A percentile compares a stretch with the other conserved stretches of the same genome.
Conservation (phyloP, 1,140 invertebrate genomes). For the Temnothorax curvispinosus region DNA sequence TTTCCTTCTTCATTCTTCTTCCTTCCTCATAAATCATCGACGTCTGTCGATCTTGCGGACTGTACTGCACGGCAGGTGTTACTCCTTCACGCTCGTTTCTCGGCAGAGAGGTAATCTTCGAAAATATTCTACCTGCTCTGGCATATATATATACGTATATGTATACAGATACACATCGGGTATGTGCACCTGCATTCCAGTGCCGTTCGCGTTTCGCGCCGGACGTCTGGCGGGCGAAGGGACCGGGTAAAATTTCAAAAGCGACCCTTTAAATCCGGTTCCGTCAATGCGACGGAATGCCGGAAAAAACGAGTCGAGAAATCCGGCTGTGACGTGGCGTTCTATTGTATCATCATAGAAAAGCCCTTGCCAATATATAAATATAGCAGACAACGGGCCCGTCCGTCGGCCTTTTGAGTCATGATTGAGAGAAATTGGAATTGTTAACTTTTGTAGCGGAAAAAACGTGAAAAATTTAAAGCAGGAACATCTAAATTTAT, state of each 20-base stretch:
- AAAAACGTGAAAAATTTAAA: neutral
- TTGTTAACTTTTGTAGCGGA: neutral
- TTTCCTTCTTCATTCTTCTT: neutral
- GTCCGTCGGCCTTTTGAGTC: neutral
- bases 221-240: neutral
- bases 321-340: neutral
- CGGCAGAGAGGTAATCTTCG: constrained; percentile 22
- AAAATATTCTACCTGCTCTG: constrained; percentile 57
- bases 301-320: neutral
- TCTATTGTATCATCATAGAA: neutral
- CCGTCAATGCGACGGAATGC: neutral
- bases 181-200: constrained; percentile 42
- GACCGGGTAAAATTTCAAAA: constrained; percentile 7
- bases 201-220: neutral
- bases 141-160: neutral
- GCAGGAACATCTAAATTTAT: neutral
- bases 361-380: neutral
- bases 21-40: neutral
- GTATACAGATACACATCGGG: neutral
- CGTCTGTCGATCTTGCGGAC: neutral
- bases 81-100: constrained; percentile 8
- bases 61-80: constrained; percentile 24
- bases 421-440: neutral
- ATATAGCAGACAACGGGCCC: neutral
- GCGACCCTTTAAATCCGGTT: constrained; percentile 49